Percentiles rank a stretch among this genome's conserved stretches.
These are phyloP conservation scores for Gymnodraco acuticeps DNA, from an alignment of 2,797 vertebrate genomes.

Conservation along the genomic window DNA sequence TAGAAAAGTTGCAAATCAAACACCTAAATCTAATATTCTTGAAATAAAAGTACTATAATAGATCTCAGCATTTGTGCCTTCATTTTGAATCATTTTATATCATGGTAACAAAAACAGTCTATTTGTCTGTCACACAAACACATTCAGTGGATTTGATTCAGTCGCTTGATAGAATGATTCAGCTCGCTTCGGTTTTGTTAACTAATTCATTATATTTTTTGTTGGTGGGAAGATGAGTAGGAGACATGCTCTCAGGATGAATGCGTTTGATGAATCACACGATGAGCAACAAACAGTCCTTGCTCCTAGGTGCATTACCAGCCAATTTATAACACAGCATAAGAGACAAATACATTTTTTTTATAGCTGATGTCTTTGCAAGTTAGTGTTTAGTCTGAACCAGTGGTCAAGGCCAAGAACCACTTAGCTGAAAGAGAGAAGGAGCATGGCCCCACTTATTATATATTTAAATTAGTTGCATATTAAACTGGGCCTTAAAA, in stretches of 20 bases:
- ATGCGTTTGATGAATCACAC: slow-evolving; percentile 49
- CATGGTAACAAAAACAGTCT: background rate
- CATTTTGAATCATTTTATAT: slow-evolving; percentile 13
- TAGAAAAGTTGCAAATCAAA: slow-evolving; percentile 23
- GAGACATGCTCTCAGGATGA: slow-evolving; percentile 43
- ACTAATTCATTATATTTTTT: slow-evolving; percentile 35
- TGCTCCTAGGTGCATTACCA: slow-evolving; percentile 7
- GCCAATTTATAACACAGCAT: slow-evolving; percentile 9
- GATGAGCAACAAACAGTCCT: slow-evolving; percentile 20
- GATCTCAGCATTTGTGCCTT: background rate
- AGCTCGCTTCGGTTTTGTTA: slow-evolving; percentile 19
- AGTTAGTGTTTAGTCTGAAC: background rate
- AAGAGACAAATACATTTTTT: background rate
- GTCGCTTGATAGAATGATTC: slow-evolving; percentile 27
- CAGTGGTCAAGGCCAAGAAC: no score
- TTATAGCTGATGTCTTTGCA: slow-evolving; percentile 4
- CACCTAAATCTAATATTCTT: background rate
- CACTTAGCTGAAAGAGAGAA: no score
- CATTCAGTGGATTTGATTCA: background rate
- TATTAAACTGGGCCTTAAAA: no score
- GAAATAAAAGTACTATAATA: background rate
- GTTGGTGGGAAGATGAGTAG: slow-evolving; percentile 41
- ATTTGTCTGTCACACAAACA: background rate
- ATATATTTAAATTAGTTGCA: no score
- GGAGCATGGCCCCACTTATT: no score